Base-by-base conservation (phyloP, 2,113 vertebrate genomes). In the Brienomyrus longianalis region DNA sequence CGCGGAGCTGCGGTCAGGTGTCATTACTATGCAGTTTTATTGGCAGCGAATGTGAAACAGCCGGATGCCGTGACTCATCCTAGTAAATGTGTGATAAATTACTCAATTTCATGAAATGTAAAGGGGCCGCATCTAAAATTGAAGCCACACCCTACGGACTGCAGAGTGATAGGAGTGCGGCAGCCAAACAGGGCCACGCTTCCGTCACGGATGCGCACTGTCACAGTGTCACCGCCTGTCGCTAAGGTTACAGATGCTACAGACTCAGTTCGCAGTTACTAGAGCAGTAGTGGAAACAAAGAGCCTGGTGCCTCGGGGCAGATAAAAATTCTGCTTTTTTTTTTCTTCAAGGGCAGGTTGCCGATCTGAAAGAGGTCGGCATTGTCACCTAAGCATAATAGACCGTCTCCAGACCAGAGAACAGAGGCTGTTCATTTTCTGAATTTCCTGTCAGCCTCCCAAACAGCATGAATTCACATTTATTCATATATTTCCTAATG, bases 401-500 rank as follows among this genome's bases (percentile, higher is more conserved):
- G 90, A 27, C 50, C 48, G 5, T 87, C 89, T 80, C 86, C 51
- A 31, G 9, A 66, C 70, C 89, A 17, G 27, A 39, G 15, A 45
- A 21, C 45, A 39, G 35, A n/a, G 39, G 39, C 52, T 39, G 43
- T 13, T 89, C 50, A 83, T 59, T 84, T 83, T 31, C 52, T 11
- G 39, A 47, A 89, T 86, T 88, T n/a, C 83, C 50, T 27, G 19
- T 86, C 66, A 88, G 90, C 56, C 88, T 70, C 85, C 89, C 89
- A 88, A 92, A 91, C 89, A 91, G 86, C 62, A 90, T 90, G 90
- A 89, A 91, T 93, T 90, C 90, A 93, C 89, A 93, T 93, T 91
- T 93, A 93, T 92, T 93, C 91, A 92, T 92, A 92, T 91, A 91
- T 92, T 89, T 91, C 84, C 89, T 45, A 91, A 92, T 92, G 92